Base-by-base conservation (phyloP, 2,797 vertebrate genomes). In the Babyrousa celebensis region DNA sequence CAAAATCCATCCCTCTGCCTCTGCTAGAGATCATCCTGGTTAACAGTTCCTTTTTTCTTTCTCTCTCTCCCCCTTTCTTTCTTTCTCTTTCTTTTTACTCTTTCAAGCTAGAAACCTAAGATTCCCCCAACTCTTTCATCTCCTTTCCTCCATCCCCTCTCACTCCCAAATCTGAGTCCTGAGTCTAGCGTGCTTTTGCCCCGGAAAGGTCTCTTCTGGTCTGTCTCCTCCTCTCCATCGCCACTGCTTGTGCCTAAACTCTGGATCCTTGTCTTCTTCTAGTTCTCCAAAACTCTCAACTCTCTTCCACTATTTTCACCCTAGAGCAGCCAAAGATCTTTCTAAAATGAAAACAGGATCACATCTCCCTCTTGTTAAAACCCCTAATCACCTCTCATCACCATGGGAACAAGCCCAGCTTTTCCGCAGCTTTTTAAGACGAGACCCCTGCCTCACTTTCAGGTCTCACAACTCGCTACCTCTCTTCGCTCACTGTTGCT, bases 41-140 rank as follows among this genome's bases (percentile, higher is more conserved):
- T 72, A 80, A 62, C 5, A 82, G 2, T 10, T 16, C 25, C 5
- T 17, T 27, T 60, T 83, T 48, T 10, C 43, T 48, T 48, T 48
- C 43, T 48, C 43, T 48, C 43, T 48, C 4, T 5, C 43, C 43
- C 43, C 9, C 9, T 6, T 10, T 48, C 43, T 48, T 10, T 48
- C 43, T 48, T 10, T 48, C 9, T 48, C 43, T 48, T 48, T 48
- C 43, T 48, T 32, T 83, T 16, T 1, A 68, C 25, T 29, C 6
- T 88, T 27, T 92, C 32, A 65, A 85, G 52, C 29, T 67, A 77
- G n/a, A 92, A 83, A 56, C 25, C 74, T n/a, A 56, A 78, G 93
- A 27, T 48, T 82, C 71, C 56, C 29, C 14, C 6, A 58, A 56
- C 4, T 36, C 18, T 17, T 71, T 43, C 52, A 36, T 7, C 36